Evolutionary conservation across 2,113 vertebrate species (phyloP).

Genomic region (Paradisaea rubra): DNA sequence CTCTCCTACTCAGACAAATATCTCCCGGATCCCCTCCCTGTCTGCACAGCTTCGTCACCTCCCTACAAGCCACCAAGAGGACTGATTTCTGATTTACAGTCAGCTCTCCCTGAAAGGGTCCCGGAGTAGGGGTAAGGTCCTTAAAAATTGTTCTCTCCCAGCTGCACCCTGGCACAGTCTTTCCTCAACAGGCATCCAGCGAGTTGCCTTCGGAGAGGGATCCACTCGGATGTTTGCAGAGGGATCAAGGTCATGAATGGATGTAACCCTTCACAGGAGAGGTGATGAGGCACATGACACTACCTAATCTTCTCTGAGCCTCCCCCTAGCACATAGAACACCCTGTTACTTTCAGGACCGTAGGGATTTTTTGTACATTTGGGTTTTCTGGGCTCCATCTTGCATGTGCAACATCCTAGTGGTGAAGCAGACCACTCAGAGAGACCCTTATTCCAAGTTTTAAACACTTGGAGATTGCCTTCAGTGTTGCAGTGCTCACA

Average conservation of each 20-base stretch:
- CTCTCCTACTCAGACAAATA: neutral
- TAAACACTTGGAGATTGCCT: neutral
- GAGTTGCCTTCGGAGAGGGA: neutral
- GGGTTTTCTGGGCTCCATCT: neutral
- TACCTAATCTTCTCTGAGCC: neutral
- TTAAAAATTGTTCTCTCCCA: neutral
- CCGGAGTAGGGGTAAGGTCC: neutral
- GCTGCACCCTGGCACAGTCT: neutral
- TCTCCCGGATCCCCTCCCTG: neutral
- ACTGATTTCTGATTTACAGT: neutral
- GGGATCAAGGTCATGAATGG: neutral
- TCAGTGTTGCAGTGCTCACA: neutral
- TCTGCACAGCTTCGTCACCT: neutral
- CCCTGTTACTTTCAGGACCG: neutral
- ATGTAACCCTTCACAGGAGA: accelerated
- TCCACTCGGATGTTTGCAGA: neutral
- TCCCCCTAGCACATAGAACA: accelerated
- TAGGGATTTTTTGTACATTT: accelerated
- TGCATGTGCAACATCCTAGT: neutral
- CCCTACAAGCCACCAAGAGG: neutral
- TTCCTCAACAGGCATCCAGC: neutral
- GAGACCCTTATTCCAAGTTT: neutral
- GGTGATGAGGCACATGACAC: accelerated
- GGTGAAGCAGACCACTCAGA: neutral
- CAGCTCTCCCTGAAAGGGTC: neutral